phyloP scores from a whole-genome alignment of 2,888 invertebrate species.

The Thyatira batis region DNA sequence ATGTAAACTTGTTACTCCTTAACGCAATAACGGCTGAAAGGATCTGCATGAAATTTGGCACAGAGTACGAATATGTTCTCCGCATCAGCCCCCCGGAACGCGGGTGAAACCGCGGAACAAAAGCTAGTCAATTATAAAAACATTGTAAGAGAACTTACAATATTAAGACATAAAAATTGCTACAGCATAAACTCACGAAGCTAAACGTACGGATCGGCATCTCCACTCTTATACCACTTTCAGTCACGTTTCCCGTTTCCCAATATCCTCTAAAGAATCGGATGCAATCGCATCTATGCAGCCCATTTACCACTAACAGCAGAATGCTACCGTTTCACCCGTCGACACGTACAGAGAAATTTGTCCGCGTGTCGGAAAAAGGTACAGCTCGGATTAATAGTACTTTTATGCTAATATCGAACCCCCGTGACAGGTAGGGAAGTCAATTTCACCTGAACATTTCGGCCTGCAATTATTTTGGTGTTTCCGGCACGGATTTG shows the following conservation, averaged over 20 bases:
- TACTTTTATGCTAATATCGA: conserved; percentile 46
- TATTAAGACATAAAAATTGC: too few species aligned
- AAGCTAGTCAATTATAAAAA: too few species aligned
- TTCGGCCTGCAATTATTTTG: background rate
- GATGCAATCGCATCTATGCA: background rate
- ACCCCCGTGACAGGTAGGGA: conserved; percentile 29
- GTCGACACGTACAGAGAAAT: background rate
- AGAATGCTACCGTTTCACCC: background rate
- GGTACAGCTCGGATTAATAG: conserved; percentile 47
- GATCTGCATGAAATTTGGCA: too few species aligned
- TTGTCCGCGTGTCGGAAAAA: conserved; percentile 19
- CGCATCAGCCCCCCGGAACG: too few species aligned
- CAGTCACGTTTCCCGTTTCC: background rate
- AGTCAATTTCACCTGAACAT: background rate
- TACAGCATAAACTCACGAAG: too few species aligned
- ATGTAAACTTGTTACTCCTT: too few species aligned
- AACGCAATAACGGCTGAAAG: too few species aligned
- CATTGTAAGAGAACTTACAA: too few species aligned
- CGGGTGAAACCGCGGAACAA: too few species aligned
- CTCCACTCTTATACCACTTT: background rate
- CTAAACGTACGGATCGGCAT: too few species aligned
- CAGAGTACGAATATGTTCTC: too few species aligned
- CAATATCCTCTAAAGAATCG: background rate
- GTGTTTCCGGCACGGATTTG: background rate
- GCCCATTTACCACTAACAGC: background rate